phyloP scores from a whole-genome alignment of 2,113 vertebrate species.

The Dermatemys mawii region DNA sequence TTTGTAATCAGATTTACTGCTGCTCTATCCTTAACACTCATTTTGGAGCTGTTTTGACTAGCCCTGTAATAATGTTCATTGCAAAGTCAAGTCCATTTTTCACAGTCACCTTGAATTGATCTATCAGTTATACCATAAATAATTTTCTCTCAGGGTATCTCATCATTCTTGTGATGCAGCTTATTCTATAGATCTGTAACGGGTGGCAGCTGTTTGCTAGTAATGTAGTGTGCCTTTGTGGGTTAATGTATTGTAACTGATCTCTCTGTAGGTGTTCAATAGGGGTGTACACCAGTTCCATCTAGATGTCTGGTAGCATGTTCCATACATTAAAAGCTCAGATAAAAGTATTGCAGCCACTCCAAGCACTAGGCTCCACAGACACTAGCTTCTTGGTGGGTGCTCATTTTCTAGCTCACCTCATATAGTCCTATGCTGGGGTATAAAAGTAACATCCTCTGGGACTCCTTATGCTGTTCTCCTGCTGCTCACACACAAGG shows the following conservation, averaged over 20 bases:
- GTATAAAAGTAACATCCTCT: neutral
- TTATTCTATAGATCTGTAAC: neutral
- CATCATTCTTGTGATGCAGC: neutral
- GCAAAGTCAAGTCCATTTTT: neutral
- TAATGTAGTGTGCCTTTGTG: neutral
- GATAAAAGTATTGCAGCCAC: neutral
- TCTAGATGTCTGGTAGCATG: neutral
- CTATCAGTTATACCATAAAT: neutral
- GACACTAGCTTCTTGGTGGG: neutral
- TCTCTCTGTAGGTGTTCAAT: neutral
- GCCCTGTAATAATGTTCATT: neutral
- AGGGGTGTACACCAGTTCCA: neutral
- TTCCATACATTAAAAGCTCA: neutral
- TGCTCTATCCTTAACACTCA: neutral
- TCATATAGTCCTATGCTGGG: neutral
- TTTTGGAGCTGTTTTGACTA: neutral
- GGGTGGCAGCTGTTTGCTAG: neutral
- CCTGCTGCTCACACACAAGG: neutral
- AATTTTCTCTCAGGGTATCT: neutral
- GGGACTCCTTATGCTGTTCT: neutral
- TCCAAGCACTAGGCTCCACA: neutral
- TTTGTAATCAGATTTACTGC: neutral
- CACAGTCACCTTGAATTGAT: neutral
- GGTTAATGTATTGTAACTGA: neutral
- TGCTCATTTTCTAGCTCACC: neutral